Percentiles rank a stretch among this genome's conserved stretches.
Evolutionary conservation across 2,797 vertebrate species (phyloP).

Genomic region (Octomys mimax): DNA sequence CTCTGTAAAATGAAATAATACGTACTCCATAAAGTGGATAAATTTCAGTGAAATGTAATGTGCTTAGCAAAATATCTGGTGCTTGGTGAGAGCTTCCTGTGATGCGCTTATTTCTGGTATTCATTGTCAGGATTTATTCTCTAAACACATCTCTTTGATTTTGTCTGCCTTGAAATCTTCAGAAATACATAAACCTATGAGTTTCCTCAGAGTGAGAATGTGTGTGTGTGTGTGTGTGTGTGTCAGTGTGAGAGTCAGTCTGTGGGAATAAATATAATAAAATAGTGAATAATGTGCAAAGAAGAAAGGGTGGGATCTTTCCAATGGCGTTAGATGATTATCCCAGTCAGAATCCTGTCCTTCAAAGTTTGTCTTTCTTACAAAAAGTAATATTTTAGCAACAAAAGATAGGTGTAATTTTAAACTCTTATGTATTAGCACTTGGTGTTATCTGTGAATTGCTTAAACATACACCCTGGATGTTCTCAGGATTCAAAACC

Average conservation of each 20-base stretch:
- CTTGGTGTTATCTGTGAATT: constrained; percentile 34
- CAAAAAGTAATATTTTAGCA: background rate
- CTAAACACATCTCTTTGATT: constrained; percentile 32
- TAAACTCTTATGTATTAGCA: background rate
- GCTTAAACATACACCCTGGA: constrained; percentile 1
- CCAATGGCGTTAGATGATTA: constrained; percentile 20
- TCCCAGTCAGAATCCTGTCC: background rate
- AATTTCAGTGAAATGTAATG: constrained; percentile 33
- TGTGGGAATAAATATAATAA: background rate
- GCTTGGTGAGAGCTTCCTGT: background rate
- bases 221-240: background rate
- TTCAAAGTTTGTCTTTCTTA: background rate
- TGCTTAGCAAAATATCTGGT: constrained; percentile 16
- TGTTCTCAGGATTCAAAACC: constrained; percentile 32
- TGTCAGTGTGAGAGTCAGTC: background rate
- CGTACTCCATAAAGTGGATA: background rate
- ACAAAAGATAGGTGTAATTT: constrained; percentile 1
- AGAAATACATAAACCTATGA: background rate
- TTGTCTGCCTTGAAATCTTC: constrained; percentile 48
- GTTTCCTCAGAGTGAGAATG: background rate
- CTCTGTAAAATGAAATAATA: background rate
- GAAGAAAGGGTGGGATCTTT: background rate
- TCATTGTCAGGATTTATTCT: constrained; percentile 5
- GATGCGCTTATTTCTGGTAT: background rate
- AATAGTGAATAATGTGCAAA: background rate